These are phyloP conservation scores for Endomychus coccineus DNA, from an alignment of 2,888 invertebrate species.

Conservation along the genomic window DNA sequence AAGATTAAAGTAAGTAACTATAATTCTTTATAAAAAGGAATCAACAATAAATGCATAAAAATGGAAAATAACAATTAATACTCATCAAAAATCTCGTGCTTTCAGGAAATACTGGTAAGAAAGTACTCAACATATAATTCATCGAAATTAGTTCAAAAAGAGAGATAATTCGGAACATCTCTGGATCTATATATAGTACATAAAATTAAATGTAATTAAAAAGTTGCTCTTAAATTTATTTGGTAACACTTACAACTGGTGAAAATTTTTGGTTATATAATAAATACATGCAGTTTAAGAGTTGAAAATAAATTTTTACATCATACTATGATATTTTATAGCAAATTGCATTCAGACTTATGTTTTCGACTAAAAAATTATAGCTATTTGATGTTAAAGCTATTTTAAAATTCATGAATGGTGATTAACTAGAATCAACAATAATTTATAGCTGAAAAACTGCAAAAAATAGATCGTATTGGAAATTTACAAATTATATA, in stretches of 20 bases:
- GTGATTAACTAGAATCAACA: conserved; percentile 11
- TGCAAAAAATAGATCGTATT: conserved; percentile 8
- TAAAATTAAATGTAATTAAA: conserved; percentile 1
- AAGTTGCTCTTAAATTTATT: conserved; percentile 30
- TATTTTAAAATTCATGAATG: conserved; percentile 11
- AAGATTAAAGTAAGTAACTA: not conserved
- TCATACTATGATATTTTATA: no score
- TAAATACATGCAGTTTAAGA: conserved; percentile 20
- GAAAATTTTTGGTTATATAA: conserved; percentile 28
- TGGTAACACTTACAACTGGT: conserved; percentile 42
- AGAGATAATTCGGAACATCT: no score
- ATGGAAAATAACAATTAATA: no score
- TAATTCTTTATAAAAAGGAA: not conserved
- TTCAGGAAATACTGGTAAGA: not conserved
- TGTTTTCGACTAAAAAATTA: no score
- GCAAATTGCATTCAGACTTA: no score
- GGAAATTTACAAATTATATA: not conserved
- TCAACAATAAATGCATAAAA: not conserved
- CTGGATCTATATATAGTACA: no score
- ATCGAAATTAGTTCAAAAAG: no score
- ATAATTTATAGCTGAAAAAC: conserved; percentile 8
- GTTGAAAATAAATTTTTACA: not conserved
- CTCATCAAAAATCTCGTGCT: no score
- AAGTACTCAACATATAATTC: not conserved
- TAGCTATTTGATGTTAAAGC: no score